phyloP scores from a whole-genome alignment of 2,113 vertebrate genomes.

The Trichomycterus rosablanca region DNA sequence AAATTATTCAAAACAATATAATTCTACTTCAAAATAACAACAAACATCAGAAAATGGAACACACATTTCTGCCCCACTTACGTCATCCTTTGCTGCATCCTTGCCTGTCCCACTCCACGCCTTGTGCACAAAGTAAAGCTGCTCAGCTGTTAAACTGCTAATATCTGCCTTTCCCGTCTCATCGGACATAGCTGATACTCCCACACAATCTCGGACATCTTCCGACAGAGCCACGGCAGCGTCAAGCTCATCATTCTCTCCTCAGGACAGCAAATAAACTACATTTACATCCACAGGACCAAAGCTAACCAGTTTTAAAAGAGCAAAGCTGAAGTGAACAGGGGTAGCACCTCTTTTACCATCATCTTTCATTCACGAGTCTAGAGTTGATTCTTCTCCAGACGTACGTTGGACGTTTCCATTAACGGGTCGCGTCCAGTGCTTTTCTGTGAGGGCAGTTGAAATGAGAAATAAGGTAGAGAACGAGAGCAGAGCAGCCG shows the following conservation, averaged over 20 bases:
- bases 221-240: constrained; percentile 39
- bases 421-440: not conserved
- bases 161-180: constrained; percentile 33
- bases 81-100: constrained; percentile 69
- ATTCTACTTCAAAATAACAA: too few species aligned
- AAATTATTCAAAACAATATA: too few species aligned
- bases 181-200: constrained; percentile 47
- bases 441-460: constrained; percentile 9
- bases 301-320: not conserved
- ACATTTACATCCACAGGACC: constrained; percentile 28
- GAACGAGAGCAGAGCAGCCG: constrained; percentile 11
- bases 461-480: constrained; percentile 44
- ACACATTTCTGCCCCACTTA: constrained; percentile 69
- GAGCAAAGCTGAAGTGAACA: too few species aligned
- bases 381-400: too few species aligned
- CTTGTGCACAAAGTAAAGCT: constrained; percentile 54
- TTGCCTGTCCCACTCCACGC: constrained; percentile 32
- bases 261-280: constrained; percentile 35
- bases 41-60: too few species aligned
- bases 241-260: constrained; percentile 42
- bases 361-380: too few species aligned
- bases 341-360: too few species aligned
- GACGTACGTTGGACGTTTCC: too few species aligned
- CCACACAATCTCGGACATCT: constrained; percentile 52
- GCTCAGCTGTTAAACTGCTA: constrained; percentile 34